Percentiles rank a stretch among this genome's conserved stretches.
phyloP scores from a whole-genome alignment of 1,140 invertebrate species.

The Bombus superbus region DNA sequence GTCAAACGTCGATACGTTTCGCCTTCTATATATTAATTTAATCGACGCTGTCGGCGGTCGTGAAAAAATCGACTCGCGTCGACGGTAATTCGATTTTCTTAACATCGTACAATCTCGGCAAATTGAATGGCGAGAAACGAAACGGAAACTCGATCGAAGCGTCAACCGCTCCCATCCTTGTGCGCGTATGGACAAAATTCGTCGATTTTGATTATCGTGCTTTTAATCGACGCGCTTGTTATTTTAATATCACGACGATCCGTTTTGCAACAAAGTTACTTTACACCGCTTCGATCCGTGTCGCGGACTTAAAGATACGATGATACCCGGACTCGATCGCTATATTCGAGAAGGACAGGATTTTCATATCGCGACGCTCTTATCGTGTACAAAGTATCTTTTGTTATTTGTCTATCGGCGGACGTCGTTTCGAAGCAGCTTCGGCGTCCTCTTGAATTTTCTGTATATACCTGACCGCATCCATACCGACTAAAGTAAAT shows the following conservation, averaged over 20 bases:
- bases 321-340: neutral
- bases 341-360: neutral
- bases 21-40: neutral
- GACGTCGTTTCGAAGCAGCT: neutral
- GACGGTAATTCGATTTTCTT: neutral
- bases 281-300: slow-evolving; percentile 3
- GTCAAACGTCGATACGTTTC: neutral
- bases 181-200: too few species aligned
- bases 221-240: slow-evolving; percentile 5
- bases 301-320: slow-evolving; percentile 30
- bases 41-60: neutral
- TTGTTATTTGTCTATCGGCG: neutral
- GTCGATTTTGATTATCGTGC: slow-evolving; percentile 24
- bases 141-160: neutral
- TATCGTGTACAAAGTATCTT: neutral
- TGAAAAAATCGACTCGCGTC: neutral
- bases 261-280: slow-evolving; percentile 16
- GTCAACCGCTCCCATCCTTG: neutral
- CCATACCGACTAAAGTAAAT: slow-evolving; percentile 46
- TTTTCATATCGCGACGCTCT: neutral
- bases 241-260: neutral
- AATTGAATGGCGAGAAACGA: neutral
- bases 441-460: slow-evolving; percentile 40
- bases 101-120: neutral
- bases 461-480: slow-evolving; percentile 52